Percentiles rank a stretch among this genome's conserved stretches.
phyloP scores from a whole-genome alignment of 1,140 invertebrate genomes.

The Achroia grisella region DNA sequence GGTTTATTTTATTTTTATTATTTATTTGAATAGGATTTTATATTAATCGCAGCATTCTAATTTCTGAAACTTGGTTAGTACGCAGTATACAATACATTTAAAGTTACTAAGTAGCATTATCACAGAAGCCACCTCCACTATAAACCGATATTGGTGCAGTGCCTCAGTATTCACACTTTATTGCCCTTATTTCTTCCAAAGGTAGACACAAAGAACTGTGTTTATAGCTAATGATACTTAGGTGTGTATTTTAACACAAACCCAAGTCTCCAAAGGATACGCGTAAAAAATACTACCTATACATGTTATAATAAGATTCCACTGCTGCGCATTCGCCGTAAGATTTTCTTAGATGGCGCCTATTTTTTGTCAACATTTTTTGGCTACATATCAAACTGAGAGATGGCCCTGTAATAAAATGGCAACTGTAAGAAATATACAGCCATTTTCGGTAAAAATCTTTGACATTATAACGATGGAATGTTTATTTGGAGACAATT shows the following conservation, averaged over 20 bases:
- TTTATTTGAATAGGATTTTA: no score
- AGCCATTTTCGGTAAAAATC: constrained; percentile 49
- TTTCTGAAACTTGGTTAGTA: no score
- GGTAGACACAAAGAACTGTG: constrained; percentile 67
- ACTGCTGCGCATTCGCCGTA: constrained; percentile 36
- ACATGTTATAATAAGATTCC: constrained; percentile 60
- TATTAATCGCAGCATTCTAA: no score
- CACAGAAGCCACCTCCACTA: constrained; percentile 30
- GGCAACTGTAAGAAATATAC: constrained; percentile 61
- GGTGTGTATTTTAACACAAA: constrained; percentile 72
- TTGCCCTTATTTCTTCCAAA: constrained; percentile 61
- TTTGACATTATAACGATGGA: constrained; percentile 43
- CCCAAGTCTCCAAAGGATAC: constrained; percentile 54
- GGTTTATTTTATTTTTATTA: no score
- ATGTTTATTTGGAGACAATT: constrained; percentile 37
- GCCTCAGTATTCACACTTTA: constrained; percentile 55
- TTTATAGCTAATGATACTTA: constrained; percentile 71
- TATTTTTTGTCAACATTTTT: constrained; percentile 66
- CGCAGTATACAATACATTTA: no score
- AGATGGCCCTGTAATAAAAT: constrained; percentile 65
- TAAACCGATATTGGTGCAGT: constrained; percentile 30
- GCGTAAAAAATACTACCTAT: constrained; percentile 61
- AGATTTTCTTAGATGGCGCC: constrained; percentile 61
- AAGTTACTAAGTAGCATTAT: no score
- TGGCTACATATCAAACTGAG: constrained; percentile 50